phyloP scores from a whole-genome alignment of 2,113 vertebrate species.

The Misgurnus mizolepis region DNA sequence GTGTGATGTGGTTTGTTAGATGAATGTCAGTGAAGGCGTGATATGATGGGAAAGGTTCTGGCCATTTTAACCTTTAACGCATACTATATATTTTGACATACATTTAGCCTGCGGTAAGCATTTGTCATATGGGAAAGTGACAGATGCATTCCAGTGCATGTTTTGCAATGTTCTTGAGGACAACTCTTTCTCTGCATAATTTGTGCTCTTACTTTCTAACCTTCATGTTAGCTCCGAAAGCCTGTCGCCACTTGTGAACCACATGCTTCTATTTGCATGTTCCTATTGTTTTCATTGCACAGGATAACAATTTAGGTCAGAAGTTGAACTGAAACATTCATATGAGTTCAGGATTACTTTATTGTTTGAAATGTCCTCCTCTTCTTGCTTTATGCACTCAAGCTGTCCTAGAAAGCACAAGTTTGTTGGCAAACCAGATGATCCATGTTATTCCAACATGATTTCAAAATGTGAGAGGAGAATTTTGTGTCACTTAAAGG shows the following conservation, averaged over 20 bases:
- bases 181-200: not conserved
- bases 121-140: slow-evolving; percentile 10
- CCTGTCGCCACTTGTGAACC: not conserved
- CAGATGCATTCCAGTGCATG: slow-evolving; percentile 5
- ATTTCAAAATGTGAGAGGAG: too few relatives aligned
- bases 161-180: not conserved
- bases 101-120: not conserved
- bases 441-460: too few relatives aligned
- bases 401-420: too few relatives aligned
- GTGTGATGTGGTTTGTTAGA: slow-evolving; percentile 4
- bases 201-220: not conserved
- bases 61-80: slow-evolving; percentile 13
- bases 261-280: not conserved
- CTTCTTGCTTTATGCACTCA: too few relatives aligned
- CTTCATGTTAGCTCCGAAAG: not conserved
- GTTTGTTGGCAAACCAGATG: too few relatives aligned
- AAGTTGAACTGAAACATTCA: too few relatives aligned
- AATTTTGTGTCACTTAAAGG: too few relatives aligned
- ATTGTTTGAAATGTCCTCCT: too few relatives aligned
- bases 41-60: slow-evolving; percentile 10
- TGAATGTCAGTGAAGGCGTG: slow-evolving; percentile 6
- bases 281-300: not conserved
- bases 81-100: not conserved
- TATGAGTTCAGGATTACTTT: too few relatives aligned
- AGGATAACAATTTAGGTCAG: too few relatives aligned